Evolutionary conservation across 2,113 vertebrate genomes (phyloP).

Genomic region (Cephalopterus ornatus): DNA sequence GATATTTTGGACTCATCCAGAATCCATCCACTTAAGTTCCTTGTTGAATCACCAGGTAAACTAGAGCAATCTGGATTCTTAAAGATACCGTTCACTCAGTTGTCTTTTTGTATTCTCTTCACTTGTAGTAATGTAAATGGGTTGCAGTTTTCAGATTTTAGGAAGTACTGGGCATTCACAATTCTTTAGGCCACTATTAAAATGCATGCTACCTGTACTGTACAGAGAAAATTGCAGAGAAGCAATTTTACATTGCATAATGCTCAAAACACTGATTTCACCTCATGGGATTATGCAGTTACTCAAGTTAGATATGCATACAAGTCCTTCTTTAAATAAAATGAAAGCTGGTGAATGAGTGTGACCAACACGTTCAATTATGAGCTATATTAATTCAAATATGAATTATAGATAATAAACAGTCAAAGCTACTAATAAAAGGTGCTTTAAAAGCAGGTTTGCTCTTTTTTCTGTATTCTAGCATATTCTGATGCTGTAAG

Average conservation of each 20-base stretch:
- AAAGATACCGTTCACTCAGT: neutral
- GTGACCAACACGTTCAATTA: neutral
- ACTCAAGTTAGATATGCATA: neutral
- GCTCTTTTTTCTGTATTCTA: neutral
- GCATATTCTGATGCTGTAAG: neutral
- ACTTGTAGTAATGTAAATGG: neutral
- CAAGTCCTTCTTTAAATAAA: neutral
- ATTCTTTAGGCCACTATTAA: neutral
- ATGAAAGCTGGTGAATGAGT: neutral
- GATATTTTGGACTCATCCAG: neutral
- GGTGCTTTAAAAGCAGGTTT: neutral
- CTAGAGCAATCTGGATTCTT: neutral
- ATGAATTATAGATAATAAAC: neutral
- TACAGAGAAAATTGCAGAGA: neutral
- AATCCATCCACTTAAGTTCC: neutral
- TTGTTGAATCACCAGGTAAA: neutral
- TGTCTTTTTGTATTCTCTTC: neutral
- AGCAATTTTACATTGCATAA: neutral
- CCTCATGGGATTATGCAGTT: neutral
- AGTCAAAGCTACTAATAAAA: neutral
- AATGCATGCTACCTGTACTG: fast-evolving
- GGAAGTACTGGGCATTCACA: neutral
- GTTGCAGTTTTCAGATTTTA: neutral
- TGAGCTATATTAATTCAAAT: neutral
- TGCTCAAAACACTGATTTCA: neutral